Base-by-base conservation (phyloP, 2,797 vertebrate genomes). In the Aplochiton taeniatus region DNA sequence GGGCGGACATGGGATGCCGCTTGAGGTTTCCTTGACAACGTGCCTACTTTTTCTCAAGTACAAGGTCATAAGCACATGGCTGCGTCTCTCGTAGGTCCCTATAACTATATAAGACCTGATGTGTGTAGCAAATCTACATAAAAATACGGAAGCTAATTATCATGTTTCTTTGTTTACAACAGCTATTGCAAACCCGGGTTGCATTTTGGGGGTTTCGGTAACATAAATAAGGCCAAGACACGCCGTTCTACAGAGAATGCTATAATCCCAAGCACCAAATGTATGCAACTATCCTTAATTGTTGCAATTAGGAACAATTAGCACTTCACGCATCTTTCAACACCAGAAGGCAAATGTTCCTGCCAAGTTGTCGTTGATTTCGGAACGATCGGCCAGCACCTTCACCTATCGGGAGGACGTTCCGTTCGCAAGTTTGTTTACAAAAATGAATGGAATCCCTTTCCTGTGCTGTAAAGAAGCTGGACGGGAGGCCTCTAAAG, bases 11-110 rank as follows among this genome's bases (percentile, higher is more conserved):
- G 46, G 76, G 52, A 31, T 31, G 31, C 31, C 6, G 31, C 31
- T 82, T 79, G 0, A 14, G 52, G 66, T 80, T 81, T 84, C 78
- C 67, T 74, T 80, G 74, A 82, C 72, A 13, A 11, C 17, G 14
- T 65, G 66, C 12, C 71, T 74, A 78, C 70, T 63, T 45, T 46
- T 46, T 59, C 18, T 6, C 6, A 0, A 63, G 77, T 76, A 68
- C 50, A 69, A 77, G 69, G 68, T 75, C 72, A 74, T 63, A 67
- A 76, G 64, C 63, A 70, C 65, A 52, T 78, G 51, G 9, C 14
- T 74, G 79, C 45, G 19, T 73, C 60, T 75, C 55, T 66, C 7
- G n/a, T 9, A 41, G 18, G 2, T 60, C 16, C n/a, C n/a, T n/a
- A n/a, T n/a, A n/a, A n/a, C n/a, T 58, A 31, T 49, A 10, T 52